A percentile compares a stretch with the other conserved stretches of the same genome.
Conservation (phyloP, 2,888 invertebrate genomes). For the Xylota segnis region DNA sequence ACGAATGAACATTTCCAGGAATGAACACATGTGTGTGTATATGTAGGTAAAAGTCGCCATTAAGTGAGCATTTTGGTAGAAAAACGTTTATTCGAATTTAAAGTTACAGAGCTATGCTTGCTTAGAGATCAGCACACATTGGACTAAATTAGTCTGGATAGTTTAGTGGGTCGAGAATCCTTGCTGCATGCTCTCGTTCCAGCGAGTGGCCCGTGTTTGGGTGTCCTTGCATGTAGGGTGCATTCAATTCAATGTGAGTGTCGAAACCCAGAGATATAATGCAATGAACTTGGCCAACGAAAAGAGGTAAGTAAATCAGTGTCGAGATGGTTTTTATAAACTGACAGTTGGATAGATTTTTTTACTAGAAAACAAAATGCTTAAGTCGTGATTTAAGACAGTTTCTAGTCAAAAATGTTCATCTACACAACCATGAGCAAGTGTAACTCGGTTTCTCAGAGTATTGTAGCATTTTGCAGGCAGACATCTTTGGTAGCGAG, state of each 20-base stretch:
- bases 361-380: too few relatives aligned
- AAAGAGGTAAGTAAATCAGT: too few relatives aligned
- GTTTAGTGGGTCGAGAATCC: constrained; percentile 10
- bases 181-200: background rate
- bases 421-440: too few relatives aligned
- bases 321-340: too few relatives aligned
- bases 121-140: constrained; percentile 34
- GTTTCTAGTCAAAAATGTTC: too few relatives aligned
- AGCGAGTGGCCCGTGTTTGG: too few relatives aligned
- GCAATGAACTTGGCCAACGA: background rate
- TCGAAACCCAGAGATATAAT: background rate
- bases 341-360: too few relatives aligned
- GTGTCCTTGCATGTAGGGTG: constrained; percentile 21
- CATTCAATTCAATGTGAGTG: background rate
- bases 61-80: background rate
- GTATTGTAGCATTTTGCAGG: too few relatives aligned
- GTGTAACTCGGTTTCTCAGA: too few relatives aligned
- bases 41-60: constrained; percentile 15
- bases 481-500: too few relatives aligned
- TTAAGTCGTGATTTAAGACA: too few relatives aligned
- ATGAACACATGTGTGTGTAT: background rate
- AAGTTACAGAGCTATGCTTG: constrained; percentile 44
- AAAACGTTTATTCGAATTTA: constrained; percentile 23
- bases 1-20: constrained; percentile 19
- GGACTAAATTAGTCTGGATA: constrained; percentile 16